Conservation (phyloP, 2,113 vertebrate genomes). For the Castor canadensis region DNA sequence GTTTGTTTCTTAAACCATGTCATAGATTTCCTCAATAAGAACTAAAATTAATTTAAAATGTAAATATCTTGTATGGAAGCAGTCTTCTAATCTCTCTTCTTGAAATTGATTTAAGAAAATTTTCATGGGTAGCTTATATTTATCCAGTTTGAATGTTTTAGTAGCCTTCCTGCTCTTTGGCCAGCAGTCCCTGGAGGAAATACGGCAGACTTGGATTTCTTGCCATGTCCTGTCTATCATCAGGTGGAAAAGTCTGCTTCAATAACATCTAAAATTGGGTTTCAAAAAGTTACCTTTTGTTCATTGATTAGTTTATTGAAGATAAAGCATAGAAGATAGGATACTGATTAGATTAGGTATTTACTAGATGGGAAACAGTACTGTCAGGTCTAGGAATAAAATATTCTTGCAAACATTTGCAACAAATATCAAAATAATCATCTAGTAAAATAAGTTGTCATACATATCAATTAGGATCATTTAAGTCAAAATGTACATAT, state of each 20-base stretch:
- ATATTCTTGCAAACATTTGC: slow-evolving; percentile 1
- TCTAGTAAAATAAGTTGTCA: not conserved
- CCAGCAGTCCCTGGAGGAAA: not conserved
- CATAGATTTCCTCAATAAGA: not conserved
- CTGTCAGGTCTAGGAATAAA: not conserved
- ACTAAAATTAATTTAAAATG: not conserved
- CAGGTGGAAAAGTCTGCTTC: not conserved
- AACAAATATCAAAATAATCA: not conserved
- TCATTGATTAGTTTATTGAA: not conserved
- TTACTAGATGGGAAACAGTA: not conserved
- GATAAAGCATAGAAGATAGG: not conserved
- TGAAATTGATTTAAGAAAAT: not conserved
- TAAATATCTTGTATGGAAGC: not conserved
- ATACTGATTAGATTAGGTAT: not conserved
- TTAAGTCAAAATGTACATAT: not conserved
- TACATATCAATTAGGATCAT: not conserved
- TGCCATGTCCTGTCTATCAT: not conserved
- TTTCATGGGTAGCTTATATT: not conserved
- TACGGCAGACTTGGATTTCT: not conserved
- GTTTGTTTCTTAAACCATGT: not conserved
- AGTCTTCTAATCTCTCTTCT: not conserved
- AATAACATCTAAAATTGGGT: not conserved
- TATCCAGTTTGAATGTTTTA: not conserved
- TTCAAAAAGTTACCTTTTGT: not conserved
- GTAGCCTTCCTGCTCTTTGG: not conserved